Evolutionary conservation across 2,888 invertebrate species (phyloP).

Genomic region (Drosophila rellima): DNA sequence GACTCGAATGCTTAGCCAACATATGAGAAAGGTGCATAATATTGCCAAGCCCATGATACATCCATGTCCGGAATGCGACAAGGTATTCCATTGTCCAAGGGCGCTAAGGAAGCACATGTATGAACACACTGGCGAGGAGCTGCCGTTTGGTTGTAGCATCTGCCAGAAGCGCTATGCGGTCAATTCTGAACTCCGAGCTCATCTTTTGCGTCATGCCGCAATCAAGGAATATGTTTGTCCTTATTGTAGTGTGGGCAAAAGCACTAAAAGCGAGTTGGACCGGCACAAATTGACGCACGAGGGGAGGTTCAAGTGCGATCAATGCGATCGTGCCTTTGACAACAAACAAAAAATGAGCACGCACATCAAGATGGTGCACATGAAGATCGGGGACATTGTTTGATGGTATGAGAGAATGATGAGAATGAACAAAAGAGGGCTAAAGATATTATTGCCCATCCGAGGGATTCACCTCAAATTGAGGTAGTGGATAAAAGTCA

Average conservation of each 20-base stretch:
- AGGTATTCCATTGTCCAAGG: constrained; percentile 82
- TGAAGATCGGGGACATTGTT: constrained; percentile 82
- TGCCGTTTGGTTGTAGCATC: constrained; percentile 82
- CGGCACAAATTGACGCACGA: constrained; percentile 84
- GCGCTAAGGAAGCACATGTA: constrained; percentile 84
- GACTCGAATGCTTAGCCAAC: constrained; percentile 79
- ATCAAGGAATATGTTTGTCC: constrained; percentile 84
- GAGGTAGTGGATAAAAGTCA: constrained; percentile 75
- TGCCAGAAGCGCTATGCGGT: constrained; percentile 83
- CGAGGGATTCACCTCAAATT: constrained; percentile 44
- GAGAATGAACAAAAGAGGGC: too few relatives aligned
- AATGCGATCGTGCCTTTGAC: constrained; percentile 79
- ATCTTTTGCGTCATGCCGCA: constrained; percentile 83
- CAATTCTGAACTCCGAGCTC: constrained; percentile 83
- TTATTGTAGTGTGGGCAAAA: constrained; percentile 83
- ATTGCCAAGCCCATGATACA: constrained; percentile 70
- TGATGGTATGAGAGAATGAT: constrained; percentile 51
- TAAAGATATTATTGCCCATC: not conserved
- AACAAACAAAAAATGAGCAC: constrained; percentile 81
- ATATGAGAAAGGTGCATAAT: constrained; percentile 77
- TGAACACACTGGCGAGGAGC: constrained; percentile 83
- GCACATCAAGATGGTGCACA: constrained; percentile 82
- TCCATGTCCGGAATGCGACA: constrained; percentile 82
- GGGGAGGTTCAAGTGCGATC: constrained; percentile 80
- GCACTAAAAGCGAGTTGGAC: constrained; percentile 83